Evolutionary conservation across 2,888 invertebrate genomes (phyloP).

Genomic region (Mechanitis messenoides): DNA sequence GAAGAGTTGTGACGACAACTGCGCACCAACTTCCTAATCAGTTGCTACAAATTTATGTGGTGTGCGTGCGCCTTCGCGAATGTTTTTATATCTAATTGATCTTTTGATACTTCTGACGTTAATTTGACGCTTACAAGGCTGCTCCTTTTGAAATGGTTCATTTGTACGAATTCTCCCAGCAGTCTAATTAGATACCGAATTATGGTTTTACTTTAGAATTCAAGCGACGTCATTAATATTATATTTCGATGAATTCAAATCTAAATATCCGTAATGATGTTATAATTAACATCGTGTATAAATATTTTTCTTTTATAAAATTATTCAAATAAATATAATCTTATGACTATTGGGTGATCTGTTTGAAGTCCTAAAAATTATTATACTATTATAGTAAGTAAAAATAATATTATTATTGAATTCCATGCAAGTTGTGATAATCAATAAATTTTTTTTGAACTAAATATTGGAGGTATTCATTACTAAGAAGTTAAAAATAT

Average conservation of each 20-base stretch:
- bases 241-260: slow-evolving; percentile 1
- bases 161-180: slow-evolving; percentile 22
- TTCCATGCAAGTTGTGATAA: no score
- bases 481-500: no score
- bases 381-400: no score
- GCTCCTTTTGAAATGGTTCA: slow-evolving; percentile 19
- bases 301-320: not conserved
- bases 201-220: slow-evolving; percentile 8
- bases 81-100: slow-evolving; percentile 25
- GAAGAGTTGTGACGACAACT: slow-evolving; percentile 73
- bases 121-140: slow-evolving; percentile 35
- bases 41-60: slow-evolving; percentile 72
- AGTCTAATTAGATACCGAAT: slow-evolving; percentile 13
- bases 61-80: slow-evolving; percentile 51
- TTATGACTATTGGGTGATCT: no score
- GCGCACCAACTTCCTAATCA: slow-evolving; percentile 69
- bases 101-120: slow-evolving; percentile 36
- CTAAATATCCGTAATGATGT: slow-evolving; percentile 3
- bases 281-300: not conserved
- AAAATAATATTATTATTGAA: no score
- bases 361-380: no score
- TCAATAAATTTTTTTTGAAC: no score
- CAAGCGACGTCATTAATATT: slow-evolving; percentile 4
- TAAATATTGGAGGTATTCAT: no score
- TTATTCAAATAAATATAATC: not conserved